Evolutionary conservation across 2,797 vertebrate species (phyloP).

Genomic region (Gymnodraco acuticeps): DNA sequence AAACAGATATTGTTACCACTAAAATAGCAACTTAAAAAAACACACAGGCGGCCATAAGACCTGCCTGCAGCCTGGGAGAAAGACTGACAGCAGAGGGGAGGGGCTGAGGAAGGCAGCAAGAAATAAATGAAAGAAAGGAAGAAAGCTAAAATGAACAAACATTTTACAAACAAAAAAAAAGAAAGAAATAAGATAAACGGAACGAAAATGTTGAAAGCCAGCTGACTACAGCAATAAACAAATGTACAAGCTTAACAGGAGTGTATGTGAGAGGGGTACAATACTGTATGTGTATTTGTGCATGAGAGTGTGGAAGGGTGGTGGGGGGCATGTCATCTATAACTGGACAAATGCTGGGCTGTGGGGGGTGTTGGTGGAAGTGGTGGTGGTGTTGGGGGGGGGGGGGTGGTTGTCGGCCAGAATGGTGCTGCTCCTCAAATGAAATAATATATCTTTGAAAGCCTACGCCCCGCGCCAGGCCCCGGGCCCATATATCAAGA

Average conservation of each 20-base stretch:
- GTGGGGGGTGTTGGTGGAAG: constrained; percentile 56
- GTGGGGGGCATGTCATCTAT: constrained; percentile 93
- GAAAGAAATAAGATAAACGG: constrained; percentile 5
- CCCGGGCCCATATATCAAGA: constrained; percentile 98
- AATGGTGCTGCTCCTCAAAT: constrained; percentile 98
- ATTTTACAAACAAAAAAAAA: background rate
- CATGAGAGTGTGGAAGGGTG: constrained; percentile 20
- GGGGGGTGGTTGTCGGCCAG: constrained; percentile 82
- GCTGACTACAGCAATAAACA: background rate
- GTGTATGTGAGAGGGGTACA: constrained; percentile 65
- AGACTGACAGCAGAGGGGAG: constrained; percentile 46
- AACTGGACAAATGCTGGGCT: constrained; percentile 94
- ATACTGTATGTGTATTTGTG: constrained; percentile 50
- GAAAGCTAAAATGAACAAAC: background rate
- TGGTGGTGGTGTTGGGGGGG: constrained; percentile 13
- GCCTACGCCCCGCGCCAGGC: constrained; percentile 94
- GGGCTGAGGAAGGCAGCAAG: constrained; percentile 4
- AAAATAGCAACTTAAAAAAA: constrained; percentile 88
- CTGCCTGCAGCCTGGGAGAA: constrained; percentile 62
- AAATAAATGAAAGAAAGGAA: constrained; percentile 16
- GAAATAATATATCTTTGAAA: constrained; percentile 99
- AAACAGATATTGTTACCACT: constrained; percentile 89
- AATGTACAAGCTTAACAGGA: constrained; percentile 84
- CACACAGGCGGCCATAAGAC: constrained; percentile 80
- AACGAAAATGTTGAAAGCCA: constrained; percentile 2